Evolutionary conservation across 2,888 invertebrate species (phyloP).

Genomic region (Sarcophaga carnaria): DNA sequence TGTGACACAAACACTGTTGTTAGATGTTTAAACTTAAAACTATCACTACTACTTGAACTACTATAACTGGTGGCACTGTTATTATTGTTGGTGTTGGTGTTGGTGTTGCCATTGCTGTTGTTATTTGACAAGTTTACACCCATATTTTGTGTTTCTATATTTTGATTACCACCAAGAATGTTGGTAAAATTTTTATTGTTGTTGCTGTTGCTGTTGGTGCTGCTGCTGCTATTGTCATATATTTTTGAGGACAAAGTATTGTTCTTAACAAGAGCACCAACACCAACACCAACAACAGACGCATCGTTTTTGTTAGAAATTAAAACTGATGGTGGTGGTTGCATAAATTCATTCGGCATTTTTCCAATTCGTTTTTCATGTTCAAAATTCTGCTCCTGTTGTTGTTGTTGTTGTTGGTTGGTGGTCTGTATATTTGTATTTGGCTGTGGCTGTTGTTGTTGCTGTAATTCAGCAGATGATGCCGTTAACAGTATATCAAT

Average conservation of each 20-base stretch:
- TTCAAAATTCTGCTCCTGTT: conserved; percentile 45
- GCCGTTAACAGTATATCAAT: conserved; percentile 80
- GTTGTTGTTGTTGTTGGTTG: conserved; percentile 66
- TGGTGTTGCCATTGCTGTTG: conserved; percentile 60
- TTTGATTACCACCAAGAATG: conserved; percentile 41
- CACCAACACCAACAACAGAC: not conserved
- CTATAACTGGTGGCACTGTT: conserved; percentile 31
- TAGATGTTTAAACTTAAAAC: conserved; percentile 46
- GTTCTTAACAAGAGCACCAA: conserved; percentile 28
- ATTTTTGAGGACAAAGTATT: conserved; percentile 63
- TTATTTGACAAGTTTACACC: conserved; percentile 60
- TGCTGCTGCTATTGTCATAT: conserved; percentile 69
- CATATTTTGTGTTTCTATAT: conserved; percentile 59
- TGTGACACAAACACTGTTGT: conserved; percentile 39
- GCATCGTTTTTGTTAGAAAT: conserved; percentile 63
- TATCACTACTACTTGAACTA: conserved; percentile 51
- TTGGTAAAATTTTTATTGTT: conserved; percentile 57
- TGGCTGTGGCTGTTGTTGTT: conserved; percentile 54
- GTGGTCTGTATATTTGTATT: conserved; percentile 50
- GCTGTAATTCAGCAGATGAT: conserved; percentile 75
- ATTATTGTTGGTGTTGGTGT: conserved; percentile 16
- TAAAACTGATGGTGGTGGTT: conserved; percentile 52
- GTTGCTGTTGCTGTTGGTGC: conserved; percentile 69
- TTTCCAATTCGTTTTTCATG: conserved; percentile 62
- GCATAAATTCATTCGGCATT: conserved; percentile 76